Evolutionary conservation across 35 echinoderm and acorn worm genomes (phyloP).

Genomic region (Apostichopus japonicus): DNA sequence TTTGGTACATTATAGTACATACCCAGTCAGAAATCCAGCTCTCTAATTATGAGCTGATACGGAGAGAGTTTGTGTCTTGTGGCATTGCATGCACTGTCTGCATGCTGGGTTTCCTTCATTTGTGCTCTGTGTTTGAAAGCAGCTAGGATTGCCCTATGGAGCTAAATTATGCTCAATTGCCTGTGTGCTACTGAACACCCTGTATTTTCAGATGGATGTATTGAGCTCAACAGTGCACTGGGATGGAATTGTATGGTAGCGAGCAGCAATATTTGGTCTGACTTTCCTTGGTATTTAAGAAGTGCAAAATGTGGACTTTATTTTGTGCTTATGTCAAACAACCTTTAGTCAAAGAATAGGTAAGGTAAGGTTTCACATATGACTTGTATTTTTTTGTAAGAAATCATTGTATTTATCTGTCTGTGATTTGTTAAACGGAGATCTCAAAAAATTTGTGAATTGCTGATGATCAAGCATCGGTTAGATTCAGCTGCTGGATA

Average conservation of each 20-base stretch:
- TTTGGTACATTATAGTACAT: constrained; percentile 45
- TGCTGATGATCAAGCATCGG: not conserved
- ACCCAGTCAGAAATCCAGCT: constrained; percentile 46
- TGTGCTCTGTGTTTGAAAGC: constrained; percentile 9
- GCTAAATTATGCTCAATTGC: constrained; percentile 38
- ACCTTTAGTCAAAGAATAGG: not conserved
- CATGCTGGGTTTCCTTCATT: constrained; percentile 2
- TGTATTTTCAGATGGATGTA: constrained; percentile 12
- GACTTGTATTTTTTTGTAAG: no score
- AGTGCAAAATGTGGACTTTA: not conserved
- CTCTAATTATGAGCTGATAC: constrained; percentile 50
- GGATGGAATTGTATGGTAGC: constrained; percentile 3
- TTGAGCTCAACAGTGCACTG: not conserved
- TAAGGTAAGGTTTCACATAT: not conserved
- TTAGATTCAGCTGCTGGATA: not conserved
- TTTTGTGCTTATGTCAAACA: not conserved
- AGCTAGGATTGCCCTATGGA: constrained; percentile 9
- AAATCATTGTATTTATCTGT: not conserved
- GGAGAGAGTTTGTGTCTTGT: not conserved
- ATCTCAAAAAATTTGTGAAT: not conserved
- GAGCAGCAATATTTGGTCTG: not conserved
- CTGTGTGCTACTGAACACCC: constrained; percentile 29
- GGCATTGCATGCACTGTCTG: constrained; percentile 32
- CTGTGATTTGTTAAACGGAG: not conserved
- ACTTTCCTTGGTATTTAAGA: not conserved